Base-by-base conservation (phyloP, 2,888 invertebrate species). In the Linnaemya tessellans region DNA sequence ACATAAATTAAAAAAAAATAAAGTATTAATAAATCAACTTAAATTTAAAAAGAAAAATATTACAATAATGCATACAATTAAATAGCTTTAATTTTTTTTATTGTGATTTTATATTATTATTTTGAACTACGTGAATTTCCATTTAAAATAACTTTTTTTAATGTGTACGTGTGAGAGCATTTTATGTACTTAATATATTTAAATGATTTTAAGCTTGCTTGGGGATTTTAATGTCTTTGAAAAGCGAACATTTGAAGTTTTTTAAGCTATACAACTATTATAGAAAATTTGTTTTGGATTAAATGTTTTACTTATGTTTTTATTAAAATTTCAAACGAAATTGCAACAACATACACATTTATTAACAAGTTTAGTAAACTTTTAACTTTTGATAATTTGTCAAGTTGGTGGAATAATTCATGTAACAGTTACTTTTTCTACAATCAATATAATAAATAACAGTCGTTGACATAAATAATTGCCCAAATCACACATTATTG, bases 161-260 rank as follows among this genome's bases (percentile, higher is more conserved):
- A 82, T 65, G 79, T 82, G 85, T 82, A 80, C 75, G 82, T 82
- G 75, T 80, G 65, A 82, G 78, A 81, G 79, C 79, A 46, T 58
- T 68, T 77, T 67, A 67, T 64, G 43, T 70, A 60, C n/a, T 60
- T 68, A 60, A 60, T 68, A n/a, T 22, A 22, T 10, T 65, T 68
- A 3, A 35, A 68, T 58, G n/a, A 58, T 68, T 49, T 70, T 25
- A 75, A 75, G 65, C 54, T 54, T 79, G 82, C 46, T 73, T 30
- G 49, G 18, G 13, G 46, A 64, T 62, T 70, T 35, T 18, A 54
- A 62, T 25, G 20, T 73, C 38, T 65, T 58, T 60, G n/a, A 49
- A 68, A 78, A 84, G 77, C 67, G 51, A 25, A 18, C 62, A 75
- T 25, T 18, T 41, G n/a, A 83, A 49, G 70, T 22, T 4, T 18